Evolutionary conservation across 2,797 vertebrate genomes (phyloP).

Genomic region (Chiroxiphia lanceolata): DNA sequence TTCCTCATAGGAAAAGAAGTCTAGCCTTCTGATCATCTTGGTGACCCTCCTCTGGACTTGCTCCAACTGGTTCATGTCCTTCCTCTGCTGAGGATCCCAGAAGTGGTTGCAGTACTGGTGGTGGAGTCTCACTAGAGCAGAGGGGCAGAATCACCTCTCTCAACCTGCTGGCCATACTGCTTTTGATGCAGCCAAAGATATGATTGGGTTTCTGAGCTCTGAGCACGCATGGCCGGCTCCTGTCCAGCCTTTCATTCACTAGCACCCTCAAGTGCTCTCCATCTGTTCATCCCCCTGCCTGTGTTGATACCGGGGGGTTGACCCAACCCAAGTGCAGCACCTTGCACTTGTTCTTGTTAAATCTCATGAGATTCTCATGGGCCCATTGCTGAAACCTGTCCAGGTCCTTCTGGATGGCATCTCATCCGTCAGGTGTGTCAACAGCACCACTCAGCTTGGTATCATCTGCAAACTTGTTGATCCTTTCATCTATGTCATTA

Average conservation of each 20-base stretch:
- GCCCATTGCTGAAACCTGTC: too few species aligned
- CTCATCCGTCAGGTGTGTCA: not conserved
- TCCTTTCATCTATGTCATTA: not conserved
- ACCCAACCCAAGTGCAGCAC: not conserved
- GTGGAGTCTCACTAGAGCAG: not conserved
- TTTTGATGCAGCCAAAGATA: not conserved
- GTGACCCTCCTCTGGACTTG: not conserved
- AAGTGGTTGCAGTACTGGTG: not conserved
- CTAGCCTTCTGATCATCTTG: not conserved
- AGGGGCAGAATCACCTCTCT: not conserved
- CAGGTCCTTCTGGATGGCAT: not conserved
- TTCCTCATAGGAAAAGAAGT: not conserved
- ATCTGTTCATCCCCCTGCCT: not conserved
- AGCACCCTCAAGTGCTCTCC: not conserved
- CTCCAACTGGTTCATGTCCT: too few species aligned
- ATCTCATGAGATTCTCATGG: not conserved
- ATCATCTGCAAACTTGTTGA: not conserved
- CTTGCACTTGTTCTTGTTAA: not conserved
- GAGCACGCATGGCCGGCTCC: not conserved
- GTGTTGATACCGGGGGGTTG: not conserved
- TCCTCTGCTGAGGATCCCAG: too few species aligned
- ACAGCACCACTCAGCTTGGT: not conserved
- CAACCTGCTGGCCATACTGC: not conserved
- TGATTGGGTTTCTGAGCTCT: not conserved
- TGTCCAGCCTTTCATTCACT: not conserved